Percentiles rank a stretch among this genome's conserved stretches.
phyloP scores from a whole-genome alignment of 1,140 invertebrate genomes.

The Lordiphosa mommai region DNA sequence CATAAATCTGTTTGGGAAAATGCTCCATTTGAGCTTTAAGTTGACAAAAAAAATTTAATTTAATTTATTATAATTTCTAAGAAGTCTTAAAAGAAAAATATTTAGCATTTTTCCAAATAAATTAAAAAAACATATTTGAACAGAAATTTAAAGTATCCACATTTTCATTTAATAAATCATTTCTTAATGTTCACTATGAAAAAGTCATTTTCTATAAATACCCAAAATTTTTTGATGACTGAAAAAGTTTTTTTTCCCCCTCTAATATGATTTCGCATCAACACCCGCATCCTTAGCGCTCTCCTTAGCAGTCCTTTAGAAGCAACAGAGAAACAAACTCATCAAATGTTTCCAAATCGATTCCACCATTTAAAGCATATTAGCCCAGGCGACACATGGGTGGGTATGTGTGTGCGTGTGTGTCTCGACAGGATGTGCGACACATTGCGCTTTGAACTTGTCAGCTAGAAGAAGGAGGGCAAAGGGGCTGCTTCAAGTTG shows the following conservation, averaged over 20 bases:
- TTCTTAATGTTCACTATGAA: too few species aligned
- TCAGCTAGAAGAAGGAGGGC: constrained; percentile 2
- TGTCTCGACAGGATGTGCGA: constrained; percentile 31
- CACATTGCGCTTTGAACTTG: constrained; percentile 46
- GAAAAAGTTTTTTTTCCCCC: not conserved
- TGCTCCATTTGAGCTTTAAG: too few species aligned
- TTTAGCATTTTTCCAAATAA: too few species aligned
- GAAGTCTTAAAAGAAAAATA: too few species aligned
- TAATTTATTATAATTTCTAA: too few species aligned
- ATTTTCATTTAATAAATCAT: too few species aligned
- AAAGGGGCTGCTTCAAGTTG: constrained; percentile 1
- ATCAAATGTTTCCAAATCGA: constrained; percentile 54
- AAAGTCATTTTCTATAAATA: too few species aligned
- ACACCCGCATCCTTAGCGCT: not conserved
- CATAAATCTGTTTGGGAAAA: too few species aligned
- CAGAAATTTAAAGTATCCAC: too few species aligned
- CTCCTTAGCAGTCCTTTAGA: constrained; percentile 16
- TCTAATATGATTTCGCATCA: constrained; percentile 9
- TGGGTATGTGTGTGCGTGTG: not conserved
- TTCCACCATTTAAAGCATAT: constrained; percentile 51
- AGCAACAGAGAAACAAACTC: constrained; percentile 36
- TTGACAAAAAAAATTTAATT: too few species aligned
- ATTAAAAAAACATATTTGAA: too few species aligned
- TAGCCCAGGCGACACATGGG: constrained; percentile 31
- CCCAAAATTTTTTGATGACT: too few species aligned